Evolutionary conservation across 2,113 vertebrate species (phyloP).

Genomic region (Caretta caretta): DNA sequence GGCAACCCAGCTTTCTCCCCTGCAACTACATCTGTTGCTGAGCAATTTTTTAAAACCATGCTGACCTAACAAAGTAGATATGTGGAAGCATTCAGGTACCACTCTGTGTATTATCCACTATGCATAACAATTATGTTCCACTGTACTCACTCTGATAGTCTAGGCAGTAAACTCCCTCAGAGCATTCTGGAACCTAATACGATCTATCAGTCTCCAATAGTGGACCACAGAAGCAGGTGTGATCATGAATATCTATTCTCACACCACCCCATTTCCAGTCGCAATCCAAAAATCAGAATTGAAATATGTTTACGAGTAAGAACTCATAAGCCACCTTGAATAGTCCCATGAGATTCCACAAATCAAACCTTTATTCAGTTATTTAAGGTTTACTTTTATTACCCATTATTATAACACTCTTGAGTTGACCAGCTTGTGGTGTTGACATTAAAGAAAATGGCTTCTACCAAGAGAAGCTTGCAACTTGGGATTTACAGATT

Average conservation of each 20-base stretch:
- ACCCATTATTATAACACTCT: neutral
- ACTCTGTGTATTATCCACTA: neutral
- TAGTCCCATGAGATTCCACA: neutral
- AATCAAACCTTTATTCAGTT: neutral
- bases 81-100: constrained; percentile 21
- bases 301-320: neutral
- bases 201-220: neutral
- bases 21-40: constrained; percentile 24
- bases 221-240: neutral
- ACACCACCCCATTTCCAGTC: neutral
- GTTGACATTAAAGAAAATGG: neutral
- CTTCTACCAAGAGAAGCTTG: neutral
- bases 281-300: neutral
- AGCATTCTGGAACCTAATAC: neutral
- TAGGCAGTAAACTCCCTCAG: constrained; percentile 20
- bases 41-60: constrained; percentile 36
- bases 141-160: constrained; percentile 42
- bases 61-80: constrained; percentile 29
- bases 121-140: constrained; percentile 49
- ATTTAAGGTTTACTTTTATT: neutral
- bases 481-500: neutral
- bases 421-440: neutral
- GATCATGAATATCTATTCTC: neutral
- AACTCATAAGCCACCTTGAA: neutral
- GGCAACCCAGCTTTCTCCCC: constrained; percentile 31